A percentile compares a stretch with the other conserved stretches of the same genome.
phyloP scores from a whole-genome alignment of 2,797 vertebrate species.

The Sphenodon punctatus region DNA sequence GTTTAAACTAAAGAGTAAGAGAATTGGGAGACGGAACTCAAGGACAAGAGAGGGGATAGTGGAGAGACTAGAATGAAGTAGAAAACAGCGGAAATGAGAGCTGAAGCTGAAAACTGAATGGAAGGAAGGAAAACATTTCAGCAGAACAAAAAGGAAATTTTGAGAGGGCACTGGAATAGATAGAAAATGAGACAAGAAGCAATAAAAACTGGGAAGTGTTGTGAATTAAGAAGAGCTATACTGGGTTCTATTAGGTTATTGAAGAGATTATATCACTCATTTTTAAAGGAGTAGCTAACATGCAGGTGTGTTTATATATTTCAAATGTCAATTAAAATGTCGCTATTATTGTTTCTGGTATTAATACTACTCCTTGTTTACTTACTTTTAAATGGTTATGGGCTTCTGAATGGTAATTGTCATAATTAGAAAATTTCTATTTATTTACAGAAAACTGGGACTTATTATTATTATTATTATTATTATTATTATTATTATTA shows the following conservation, averaged over 20 bases:
- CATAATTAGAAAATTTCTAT: not conserved
- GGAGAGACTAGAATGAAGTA: not conserved
- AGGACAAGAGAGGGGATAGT: constrained; percentile 2
- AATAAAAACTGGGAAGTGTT: not conserved
- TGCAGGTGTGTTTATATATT: not conserved
- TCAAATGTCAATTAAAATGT: not conserved
- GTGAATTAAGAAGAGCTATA: not conserved
- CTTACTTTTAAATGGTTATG: not conserved
- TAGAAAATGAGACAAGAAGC: not conserved
- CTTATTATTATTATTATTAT: too few relatives aligned
- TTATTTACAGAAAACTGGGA: not conserved
- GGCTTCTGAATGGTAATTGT: accelerated
- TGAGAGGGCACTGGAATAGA: not conserved
- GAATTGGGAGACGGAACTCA: constrained; percentile 54
- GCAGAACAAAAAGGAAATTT: not conserved
- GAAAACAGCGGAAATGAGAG: constrained; percentile 1
- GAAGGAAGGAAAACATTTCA: not conserved
- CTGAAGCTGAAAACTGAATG: constrained; percentile 37
- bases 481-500: too few relatives aligned
- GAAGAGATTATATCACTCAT: not conserved
- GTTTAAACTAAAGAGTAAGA: not conserved
- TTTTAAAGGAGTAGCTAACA: not conserved
- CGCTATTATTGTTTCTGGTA: not conserved
- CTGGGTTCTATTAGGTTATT: accelerated
- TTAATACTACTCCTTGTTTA: not conserved